Evolutionary conservation across 2,797 vertebrate species (phyloP).

Genomic region (Fistularia tabacaria): DNA sequence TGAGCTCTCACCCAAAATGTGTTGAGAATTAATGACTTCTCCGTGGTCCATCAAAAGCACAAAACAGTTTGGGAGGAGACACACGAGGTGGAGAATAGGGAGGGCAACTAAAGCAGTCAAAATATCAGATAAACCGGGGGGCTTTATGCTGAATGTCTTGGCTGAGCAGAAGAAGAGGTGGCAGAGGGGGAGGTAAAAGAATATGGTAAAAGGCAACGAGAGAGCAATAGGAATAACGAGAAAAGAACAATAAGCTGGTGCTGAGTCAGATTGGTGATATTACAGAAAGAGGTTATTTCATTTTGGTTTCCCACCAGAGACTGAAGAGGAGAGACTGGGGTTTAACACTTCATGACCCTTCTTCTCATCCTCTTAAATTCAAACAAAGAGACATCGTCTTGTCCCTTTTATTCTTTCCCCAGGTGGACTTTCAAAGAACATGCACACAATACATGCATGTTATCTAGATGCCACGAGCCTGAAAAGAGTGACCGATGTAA

Average conservation of each 20-base stretch:
- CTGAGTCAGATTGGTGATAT: constrained; percentile 67
- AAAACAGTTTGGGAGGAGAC: constrained; percentile 51
- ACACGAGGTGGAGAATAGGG: constrained; percentile 34
- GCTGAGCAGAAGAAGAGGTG: constrained; percentile 9
- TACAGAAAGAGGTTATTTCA: constrained; percentile 57
- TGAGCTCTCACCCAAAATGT: constrained; percentile 52
- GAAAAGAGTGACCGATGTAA: no score
- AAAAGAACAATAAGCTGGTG: constrained; percentile 61
- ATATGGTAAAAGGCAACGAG: constrained; percentile 48
- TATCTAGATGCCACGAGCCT: no score
- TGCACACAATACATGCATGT: no score
- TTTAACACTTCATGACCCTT: constrained; percentile 35
- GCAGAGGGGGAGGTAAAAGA: constrained; percentile 24
- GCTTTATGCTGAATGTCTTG: constrained; percentile 35
- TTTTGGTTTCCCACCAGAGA: constrained; percentile 55
- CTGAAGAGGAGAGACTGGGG: constrained; percentile 22
- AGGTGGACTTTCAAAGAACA: neutral
- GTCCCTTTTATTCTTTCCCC: constrained; percentile 9
- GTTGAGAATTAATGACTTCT: constrained; percentile 68
- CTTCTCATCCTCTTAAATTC: constrained; percentile 31
- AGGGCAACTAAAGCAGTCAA: constrained; percentile 24
- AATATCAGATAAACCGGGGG: constrained; percentile 49
- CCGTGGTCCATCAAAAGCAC: constrained; percentile 61
- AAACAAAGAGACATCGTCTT: constrained; percentile 33
- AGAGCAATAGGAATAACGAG: constrained; percentile 53